A percentile compares a stretch with the other conserved stretches of the same genome.
Evolutionary conservation across 2,113 vertebrate species (phyloP).

Genomic region (Osmerus eperlanus): DNA sequence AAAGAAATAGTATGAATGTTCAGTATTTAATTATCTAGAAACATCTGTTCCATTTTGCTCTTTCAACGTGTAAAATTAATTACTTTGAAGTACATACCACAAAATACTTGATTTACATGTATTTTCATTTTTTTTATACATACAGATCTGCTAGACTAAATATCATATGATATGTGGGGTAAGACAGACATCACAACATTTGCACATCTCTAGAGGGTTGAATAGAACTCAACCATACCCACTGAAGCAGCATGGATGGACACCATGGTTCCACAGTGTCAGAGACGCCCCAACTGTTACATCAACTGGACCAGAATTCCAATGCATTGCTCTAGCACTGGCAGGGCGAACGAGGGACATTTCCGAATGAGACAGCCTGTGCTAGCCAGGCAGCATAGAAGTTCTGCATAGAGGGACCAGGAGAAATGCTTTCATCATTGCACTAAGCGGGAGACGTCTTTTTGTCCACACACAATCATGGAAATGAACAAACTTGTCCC

Average conservation of each 20-base stretch:
- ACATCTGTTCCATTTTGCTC: slow-evolving; percentile 77
- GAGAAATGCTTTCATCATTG: slow-evolving; percentile 60
- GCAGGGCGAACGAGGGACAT: slow-evolving; percentile 22
- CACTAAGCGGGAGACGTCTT: slow-evolving; percentile 45
- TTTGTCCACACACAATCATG: slow-evolving; percentile 10
- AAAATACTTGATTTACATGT: slow-evolving; percentile 89
- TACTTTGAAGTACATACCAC: slow-evolving; percentile 89
- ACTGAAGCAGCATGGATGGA: slow-evolving; percentile 52
- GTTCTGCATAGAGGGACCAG: slow-evolving; percentile 30
- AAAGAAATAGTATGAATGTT: slow-evolving; percentile 96
- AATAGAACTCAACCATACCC: slow-evolving; percentile 90
- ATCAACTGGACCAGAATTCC: slow-evolving; percentile 4
- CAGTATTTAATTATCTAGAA: slow-evolving; percentile 95
- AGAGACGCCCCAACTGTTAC: slow-evolving; percentile 20
- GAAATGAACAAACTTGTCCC: background rate
- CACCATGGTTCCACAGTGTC: slow-evolving; percentile 42
- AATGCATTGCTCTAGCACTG: slow-evolving; percentile 21
- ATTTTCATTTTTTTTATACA: slow-evolving; percentile 71
- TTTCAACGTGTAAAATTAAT: slow-evolving; percentile 94
- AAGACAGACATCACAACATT: slow-evolving; percentile 73
- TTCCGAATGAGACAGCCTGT: slow-evolving; percentile 28
- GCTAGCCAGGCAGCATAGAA: background rate
- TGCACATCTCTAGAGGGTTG: slow-evolving; percentile 77
- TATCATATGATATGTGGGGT: slow-evolving; percentile 76
- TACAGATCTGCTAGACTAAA: slow-evolving; percentile 82